Evolutionary conservation across 1,140 invertebrate species (phyloP), one percentile per base, ranked within the genome.

Genomic region (Ips nitidus): DNA sequence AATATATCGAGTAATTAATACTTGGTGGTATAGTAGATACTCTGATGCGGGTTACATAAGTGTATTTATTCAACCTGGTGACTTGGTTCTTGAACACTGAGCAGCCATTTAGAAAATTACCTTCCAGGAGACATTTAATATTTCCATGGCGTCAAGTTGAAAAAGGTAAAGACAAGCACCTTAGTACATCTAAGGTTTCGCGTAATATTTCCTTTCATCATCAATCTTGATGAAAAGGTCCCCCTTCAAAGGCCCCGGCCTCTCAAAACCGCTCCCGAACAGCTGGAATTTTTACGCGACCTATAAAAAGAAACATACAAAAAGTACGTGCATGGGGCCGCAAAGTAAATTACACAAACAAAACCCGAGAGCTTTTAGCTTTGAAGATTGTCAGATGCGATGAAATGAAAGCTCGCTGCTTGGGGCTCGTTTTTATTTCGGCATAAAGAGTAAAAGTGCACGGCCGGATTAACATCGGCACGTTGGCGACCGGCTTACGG

Each of bases 301-400:
- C 61, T 64, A 64, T 64, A 64, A 64, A 64, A 64, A 64, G 61
- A 39, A 52, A 64, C 55, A 41, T 52, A 61, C 45, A 61, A 69
- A 69, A 61, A 61, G 59, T 58, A 55, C 45, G 58, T 69, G 56
- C 56, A 60, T 61, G 56, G 42, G 57, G 47, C 66, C 66, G 66
- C 58, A 52, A 52, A 55, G 45, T 69, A 69, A 69, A 69, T 60
- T 69, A 60, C 66, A 62, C 66, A 69, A 69, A 69, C 66, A 52
- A 53, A 69, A 61, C 66, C 41, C 8, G 58, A 69, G 66, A 69
- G 66, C 58, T 69, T 69, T 69, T 69, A 56, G 57, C 66, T 69
- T 69, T 69, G 66, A 69, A 53, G 56, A 69, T 69, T 60, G 53
- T 69, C 66, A 69, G 66, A 69, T 55, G 66, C 66, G 66, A 69